Evolutionary conservation across 2,797 vertebrate species (phyloP), one percentile per base, ranked within the genome.

Genomic region (Eremophila alpestris): DNA sequence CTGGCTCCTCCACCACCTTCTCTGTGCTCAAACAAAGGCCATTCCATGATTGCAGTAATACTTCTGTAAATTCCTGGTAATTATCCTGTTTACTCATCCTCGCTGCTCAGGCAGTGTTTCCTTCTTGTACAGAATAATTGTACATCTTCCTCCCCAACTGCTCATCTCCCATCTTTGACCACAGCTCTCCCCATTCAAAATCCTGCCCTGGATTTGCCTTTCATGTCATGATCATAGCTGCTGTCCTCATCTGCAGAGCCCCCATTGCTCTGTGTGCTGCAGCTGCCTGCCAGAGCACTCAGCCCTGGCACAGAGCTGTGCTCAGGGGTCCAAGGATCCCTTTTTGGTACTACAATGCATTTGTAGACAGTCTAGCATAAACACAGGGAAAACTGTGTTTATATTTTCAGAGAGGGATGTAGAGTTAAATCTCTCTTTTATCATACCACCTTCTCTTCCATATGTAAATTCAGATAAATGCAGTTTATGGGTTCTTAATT

Each of bases 51-150:
- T 90, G 71, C 48, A 63, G 14, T 77, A 87, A 90, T 80, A 79
- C 27, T 82, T 89, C 63, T 70, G 41, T 77, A 93, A 92, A 92
- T 95, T 92, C 88, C 75, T 87, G 81, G 60, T 90, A 90, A 92
- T 95, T 95, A 95, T 64, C 56, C 60, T 90, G 65, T 95, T 94
- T 95, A 87, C 75, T 84, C 78, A 84, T 87, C 80, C 83, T 93
- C 83, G 75, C 64, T 90, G 62, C 59, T 93, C 52, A 77, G 63
- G 68, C 70, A 84, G 41, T 9, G 34, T 60, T 89, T 85, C 55
- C 59, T 87, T 83, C 87, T 87, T 2, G 0, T 69, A 87, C 63
- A 48, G 36, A 89, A 63, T 52, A 73, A 86, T 46, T 86, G 59
- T 40, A 51, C 67, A 22, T 87, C 64, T 71, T 95, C 60, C 62